Evolutionary conservation across 2,888 invertebrate genomes (phyloP), one percentile per base, ranked within the genome.

Genomic region (Ypsolopha sequella): DNA sequence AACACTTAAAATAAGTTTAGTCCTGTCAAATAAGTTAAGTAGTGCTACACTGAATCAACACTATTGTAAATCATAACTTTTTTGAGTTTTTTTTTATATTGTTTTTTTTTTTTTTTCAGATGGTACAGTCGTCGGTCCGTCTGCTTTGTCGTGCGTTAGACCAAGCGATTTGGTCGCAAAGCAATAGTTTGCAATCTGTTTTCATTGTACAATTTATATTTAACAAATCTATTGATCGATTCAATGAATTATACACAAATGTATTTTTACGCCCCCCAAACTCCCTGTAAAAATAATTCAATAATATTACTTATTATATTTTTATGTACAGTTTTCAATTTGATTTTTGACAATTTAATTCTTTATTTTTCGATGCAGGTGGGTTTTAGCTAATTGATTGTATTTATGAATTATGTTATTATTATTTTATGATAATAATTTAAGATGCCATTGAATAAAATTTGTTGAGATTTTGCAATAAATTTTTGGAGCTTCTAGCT

Each of bases 131-230:
- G 4, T 24, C 24, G 24, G 24, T 24, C 24, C 24, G 24, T 24
- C 24, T 24, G 24, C 24, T 24, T 24, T 24, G 24, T 24, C 24
- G 24, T 24, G 24, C 24, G 24, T 24, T 24, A 24, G 24, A 24
- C 24, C 24, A 24, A 24, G 24, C 24, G 24, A 3, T 24, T 24
- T 24, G 24, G 24, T 24, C 24, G 24, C 24, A 24, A 38, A 33
- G 47, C 51, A 39, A 51, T 54, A 54, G 52, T 41, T 38, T 14
- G 53, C 54, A 52, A 51, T 50, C 41, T 35, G 47, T 52, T 36
- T 43, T 39, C 34, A 35, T 51, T 53, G 51, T 52, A 55, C 53
- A 53, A 52, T 54, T 50, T 34, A 24, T 51, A 50, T 53, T 53
- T 52, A 41, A 43, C 6, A 43, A 45, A 46, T 14, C 8, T 14